These are phyloP conservation scores for Temnothorax unifasciatus DNA, from an alignment of 2,888 invertebrate genomes.

Conservation along the genomic window DNA sequence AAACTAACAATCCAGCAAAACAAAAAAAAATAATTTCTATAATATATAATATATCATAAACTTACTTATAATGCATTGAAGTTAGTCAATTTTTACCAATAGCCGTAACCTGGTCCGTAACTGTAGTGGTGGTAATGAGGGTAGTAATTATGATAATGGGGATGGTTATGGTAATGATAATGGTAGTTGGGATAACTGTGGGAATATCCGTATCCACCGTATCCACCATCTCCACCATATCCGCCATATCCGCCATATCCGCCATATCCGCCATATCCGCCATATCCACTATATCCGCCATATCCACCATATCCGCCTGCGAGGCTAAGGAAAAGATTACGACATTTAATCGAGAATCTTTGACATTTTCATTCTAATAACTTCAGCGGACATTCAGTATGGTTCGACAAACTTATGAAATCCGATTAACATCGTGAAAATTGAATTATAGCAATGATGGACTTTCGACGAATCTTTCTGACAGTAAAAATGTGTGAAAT, in stretches of 20 bases:
- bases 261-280: neutral
- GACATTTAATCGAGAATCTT: neutral
- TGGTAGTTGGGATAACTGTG: conserved; percentile 15
- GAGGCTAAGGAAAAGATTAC: neutral
- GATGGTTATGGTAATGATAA: conserved; percentile 32
- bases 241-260: conserved; percentile 63
- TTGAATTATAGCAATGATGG: neutral
- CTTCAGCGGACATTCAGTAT: neutral
- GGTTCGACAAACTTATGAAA: neutral
- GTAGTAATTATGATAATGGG: conserved; percentile 5
- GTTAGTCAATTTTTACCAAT: conserved; percentile 43
- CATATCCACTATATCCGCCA: conserved; percentile 20
- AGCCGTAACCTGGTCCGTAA: conserved; percentile 13
- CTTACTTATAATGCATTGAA: conserved; percentile 8
- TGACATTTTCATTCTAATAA: neutral
- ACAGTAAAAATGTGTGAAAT: neutral
- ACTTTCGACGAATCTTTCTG: neutral
- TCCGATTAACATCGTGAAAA: neutral
- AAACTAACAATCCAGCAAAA: neutral
- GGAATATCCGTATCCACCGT: conserved; percentile 12
- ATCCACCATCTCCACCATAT: conserved; percentile 47
- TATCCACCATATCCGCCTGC: too few species aligned
- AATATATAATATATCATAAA: conserved; percentile 12
- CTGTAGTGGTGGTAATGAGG: neutral
- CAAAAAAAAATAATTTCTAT: neutral